phyloP scores from a whole-genome alignment of 2,113 vertebrate genomes.

The Cnemophilus loriae region DNA sequence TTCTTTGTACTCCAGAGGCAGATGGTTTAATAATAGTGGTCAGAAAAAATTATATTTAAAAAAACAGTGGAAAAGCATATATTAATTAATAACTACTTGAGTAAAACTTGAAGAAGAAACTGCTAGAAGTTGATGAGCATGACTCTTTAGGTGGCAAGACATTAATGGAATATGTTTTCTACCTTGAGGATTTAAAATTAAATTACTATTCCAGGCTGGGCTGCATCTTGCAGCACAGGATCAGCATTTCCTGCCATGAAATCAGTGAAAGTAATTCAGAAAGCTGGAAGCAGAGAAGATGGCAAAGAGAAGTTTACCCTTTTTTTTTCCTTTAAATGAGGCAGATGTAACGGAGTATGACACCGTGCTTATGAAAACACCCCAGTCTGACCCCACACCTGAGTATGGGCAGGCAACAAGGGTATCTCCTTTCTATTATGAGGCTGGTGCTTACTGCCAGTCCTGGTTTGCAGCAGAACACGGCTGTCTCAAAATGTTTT shows the following conservation, averaged over 20 bases:
- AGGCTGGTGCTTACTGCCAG: background rate
- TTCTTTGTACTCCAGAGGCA: background rate
- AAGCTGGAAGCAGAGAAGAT: background rate
- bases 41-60: accelerated
- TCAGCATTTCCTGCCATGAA: background rate
- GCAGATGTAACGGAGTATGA: background rate
- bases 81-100: background rate
- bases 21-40: background rate
- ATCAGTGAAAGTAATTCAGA: background rate
- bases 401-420: background rate
- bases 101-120: background rate
- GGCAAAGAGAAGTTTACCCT: background rate
- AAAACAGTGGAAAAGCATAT: background rate
- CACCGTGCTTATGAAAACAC: background rate
- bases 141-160: background rate
- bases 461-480: accelerated
- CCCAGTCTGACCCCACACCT: background rate
- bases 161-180: background rate
- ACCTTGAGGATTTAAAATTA: background rate
- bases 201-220: background rate
- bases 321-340: background rate
- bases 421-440: background rate
- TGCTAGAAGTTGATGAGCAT: background rate
- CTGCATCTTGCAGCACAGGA: background rate
- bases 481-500: accelerated